Evolutionary conservation across 2,888 invertebrate species (phyloP).

Genomic region (Stramonita haemastoma): DNA sequence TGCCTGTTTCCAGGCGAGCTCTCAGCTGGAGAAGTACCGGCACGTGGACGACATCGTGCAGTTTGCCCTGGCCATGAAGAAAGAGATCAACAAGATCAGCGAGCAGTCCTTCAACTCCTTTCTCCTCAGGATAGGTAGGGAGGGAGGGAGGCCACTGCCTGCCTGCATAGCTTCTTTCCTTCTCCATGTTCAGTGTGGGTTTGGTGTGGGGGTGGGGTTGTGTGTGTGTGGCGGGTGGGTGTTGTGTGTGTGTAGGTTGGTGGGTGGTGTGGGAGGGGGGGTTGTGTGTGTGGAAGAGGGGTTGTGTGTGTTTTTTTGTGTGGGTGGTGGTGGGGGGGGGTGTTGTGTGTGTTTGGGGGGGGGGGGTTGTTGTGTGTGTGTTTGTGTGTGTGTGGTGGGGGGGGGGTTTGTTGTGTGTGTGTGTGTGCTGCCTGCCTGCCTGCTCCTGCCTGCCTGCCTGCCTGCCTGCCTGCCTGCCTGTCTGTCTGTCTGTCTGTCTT

Average conservation of each 20-base stretch:
- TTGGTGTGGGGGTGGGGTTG: too few relatives aligned
- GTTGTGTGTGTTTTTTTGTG: neutral
- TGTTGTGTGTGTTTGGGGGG: too few relatives aligned
- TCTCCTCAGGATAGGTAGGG: constrained; percentile 88
- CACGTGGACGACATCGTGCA: constrained; percentile 89
- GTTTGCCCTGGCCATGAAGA: constrained; percentile 91
- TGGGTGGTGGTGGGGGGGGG: too few relatives aligned
- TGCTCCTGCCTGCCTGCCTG: too few relatives aligned
- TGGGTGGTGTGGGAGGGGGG: too few relatives aligned
- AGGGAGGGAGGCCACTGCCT: constrained; percentile 76
- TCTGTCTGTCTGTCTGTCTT: too few relatives aligned
- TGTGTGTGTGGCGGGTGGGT: too few relatives aligned
- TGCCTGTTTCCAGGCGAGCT: neutral
- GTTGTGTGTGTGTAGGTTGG: neutral
- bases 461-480: too few relatives aligned
- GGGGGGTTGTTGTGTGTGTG: neutral
- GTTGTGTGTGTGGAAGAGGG: neutral
- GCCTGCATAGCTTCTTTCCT: neutral
- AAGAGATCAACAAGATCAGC: constrained; percentile 89
- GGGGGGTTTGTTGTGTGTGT: too few relatives aligned
- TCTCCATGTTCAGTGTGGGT: neutral
- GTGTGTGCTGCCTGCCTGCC: too few relatives aligned
- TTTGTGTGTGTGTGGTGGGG: neutral
- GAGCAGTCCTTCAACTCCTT: constrained; percentile 94
- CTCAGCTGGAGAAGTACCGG: constrained; percentile 58